These are phyloP conservation scores for Pammene aurita DNA, from an alignment of 2,888 invertebrate genomes.

Conservation along the genomic window DNA sequence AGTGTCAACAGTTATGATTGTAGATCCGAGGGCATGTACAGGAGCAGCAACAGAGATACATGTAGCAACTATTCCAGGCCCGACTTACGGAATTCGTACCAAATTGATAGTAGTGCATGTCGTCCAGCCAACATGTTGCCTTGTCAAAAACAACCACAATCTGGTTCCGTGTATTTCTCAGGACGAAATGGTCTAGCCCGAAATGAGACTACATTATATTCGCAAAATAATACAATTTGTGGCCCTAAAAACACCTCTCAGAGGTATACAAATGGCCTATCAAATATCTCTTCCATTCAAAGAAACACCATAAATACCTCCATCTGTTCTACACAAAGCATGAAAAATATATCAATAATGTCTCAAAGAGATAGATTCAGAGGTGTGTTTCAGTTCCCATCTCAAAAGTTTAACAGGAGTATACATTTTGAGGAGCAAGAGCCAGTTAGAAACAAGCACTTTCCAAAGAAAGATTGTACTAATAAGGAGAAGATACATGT, in stretches of 20 bases:
- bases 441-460: constrained; percentile 33
- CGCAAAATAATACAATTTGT: constrained; percentile 12
- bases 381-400: constrained; percentile 61
- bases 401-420: constrained; percentile 64
- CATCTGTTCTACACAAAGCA: constrained; percentile 42
- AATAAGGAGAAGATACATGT: constrained; percentile 31
- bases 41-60: constrained; percentile 51
- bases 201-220: constrained; percentile 2
- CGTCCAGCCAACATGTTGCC: background rate
- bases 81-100: constrained; percentile 54
- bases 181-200: constrained; percentile 30
- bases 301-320: constrained; percentile 31
- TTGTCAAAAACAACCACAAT: constrained; percentile 2
- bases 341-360: constrained; percentile 40
- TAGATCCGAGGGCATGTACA: constrained; percentile 53
- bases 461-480: background rate
- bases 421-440: constrained; percentile 49
- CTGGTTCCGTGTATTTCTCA: constrained; percentile 46
- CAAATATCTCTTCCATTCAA: constrained; percentile 9
- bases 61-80: constrained; percentile 55
- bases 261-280: constrained; percentile 1
- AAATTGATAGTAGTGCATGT: constrained; percentile 39
- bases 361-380: constrained; percentile 62
- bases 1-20: constrained; percentile 46
- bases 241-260: constrained; percentile 18